Evolutionary conservation across 2,113 vertebrate species (phyloP), one percentile per base, ranked within the genome.

Genomic region (Neodontobutis hainanensis): DNA sequence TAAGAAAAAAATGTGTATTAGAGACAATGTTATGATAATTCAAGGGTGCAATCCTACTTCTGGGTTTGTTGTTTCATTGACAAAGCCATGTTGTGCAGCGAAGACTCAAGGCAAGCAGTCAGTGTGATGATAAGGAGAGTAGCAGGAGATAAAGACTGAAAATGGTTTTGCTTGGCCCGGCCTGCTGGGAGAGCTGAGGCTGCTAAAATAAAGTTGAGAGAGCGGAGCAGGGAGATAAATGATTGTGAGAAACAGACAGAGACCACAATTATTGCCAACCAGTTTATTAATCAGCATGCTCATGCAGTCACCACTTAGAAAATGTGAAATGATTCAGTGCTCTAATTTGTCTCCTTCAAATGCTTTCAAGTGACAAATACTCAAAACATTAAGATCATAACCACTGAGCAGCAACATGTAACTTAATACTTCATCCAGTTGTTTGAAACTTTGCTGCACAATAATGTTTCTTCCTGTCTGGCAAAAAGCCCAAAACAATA

Each of bases 401-500:
- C n/a, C n/a, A 53, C 19, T 35, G 6, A 53, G 32, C 6, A 53
- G 2, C 7, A 2, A n/a, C 32, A 35, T 53, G 12, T 32, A 53
- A 36, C 60, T 59, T 47, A 19, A 46, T 27, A 53, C 79, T 70
- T 73, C 74, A 77, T 64, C 66, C 68, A 48, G 55, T 63, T 65
- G 48, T 79, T 70, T 79, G 71, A 81, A 68, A 70, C 56, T 53
- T 35, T 53, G 32, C 40, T 68, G 79, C 32, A n/a, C 14, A 44
- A 35, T 56, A 56, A 70, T 38, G 43, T 15, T 55, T 75, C 55
- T 15, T 44, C 72, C 53, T 67, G 49, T 16, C 60, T 70, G 81
- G 81, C 66, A 73, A 48, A 47, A 16, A 42, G 59, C 82, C 82
- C 46, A 52, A 15, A 65, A 77, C 27, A 84, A 86, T 80, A 84